Percentiles rank a stretch among this genome's conserved stretches.
Evolutionary conservation across 2,797 vertebrate species (phyloP).

Genomic region (Platyrinchus mystaceus): DNA sequence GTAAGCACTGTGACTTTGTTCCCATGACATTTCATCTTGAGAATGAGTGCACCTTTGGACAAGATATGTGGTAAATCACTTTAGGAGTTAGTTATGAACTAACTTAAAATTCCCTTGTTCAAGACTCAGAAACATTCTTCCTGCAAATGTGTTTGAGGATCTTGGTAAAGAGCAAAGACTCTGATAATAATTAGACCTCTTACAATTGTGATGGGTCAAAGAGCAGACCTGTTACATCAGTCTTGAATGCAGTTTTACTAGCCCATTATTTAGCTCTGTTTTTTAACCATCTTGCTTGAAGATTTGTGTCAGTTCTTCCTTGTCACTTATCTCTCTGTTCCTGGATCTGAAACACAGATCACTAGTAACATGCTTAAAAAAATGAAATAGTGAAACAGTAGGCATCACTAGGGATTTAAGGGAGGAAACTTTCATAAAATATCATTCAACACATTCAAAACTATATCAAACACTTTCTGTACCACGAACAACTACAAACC

Average conservation of each 20-base stretch:
- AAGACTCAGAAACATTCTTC: not conserved
- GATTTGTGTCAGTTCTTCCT: not conserved
- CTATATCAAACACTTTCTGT: not conserved
- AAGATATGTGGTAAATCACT: slow-evolving; percentile 14
- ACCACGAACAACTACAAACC: not conserved
- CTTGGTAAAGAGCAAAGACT: not conserved
- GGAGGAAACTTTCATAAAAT: not conserved
- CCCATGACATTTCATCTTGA: not conserved
- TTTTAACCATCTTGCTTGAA: slow-evolving; percentile 16
- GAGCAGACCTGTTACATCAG: not conserved
- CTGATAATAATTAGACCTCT: slow-evolving; percentile 7
- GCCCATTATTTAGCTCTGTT: not conserved
- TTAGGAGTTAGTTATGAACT: not conserved
- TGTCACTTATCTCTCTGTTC: not conserved
- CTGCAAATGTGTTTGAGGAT: slow-evolving; percentile 7
- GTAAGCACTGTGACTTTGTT: not conserved
- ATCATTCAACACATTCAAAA: not conserved
- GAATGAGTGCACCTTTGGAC: not conserved
- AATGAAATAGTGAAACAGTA: not conserved
- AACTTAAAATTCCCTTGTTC: not conserved
- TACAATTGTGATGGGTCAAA: not conserved
- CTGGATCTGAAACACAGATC: slow-evolving; percentile 7
- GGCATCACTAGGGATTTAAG: not conserved
- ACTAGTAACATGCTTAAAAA: not conserved
- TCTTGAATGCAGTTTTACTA: not conserved